These are phyloP conservation scores for Phrynocephalus versicolor DNA, from an alignment of 2,113 vertebrate species.

Conservation along the genomic window DNA sequence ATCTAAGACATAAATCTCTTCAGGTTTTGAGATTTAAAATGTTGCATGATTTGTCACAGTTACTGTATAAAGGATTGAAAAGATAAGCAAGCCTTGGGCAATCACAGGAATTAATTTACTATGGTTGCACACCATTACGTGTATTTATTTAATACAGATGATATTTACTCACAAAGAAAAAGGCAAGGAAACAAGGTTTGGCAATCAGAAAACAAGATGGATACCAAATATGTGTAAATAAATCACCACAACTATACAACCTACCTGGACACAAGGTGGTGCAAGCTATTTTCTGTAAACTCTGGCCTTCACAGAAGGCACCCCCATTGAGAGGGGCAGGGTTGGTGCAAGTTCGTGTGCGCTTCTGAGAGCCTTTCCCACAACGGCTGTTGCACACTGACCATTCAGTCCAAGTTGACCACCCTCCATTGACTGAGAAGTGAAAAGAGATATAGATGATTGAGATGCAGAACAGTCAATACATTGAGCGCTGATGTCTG, in stretches of 20 bases:
- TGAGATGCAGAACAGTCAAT: neutral
- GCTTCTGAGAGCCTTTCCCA: constrained; percentile 91
- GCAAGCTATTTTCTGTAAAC: constrained; percentile 90
- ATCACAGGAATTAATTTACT: constrained; percentile 14
- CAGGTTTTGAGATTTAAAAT: constrained; percentile 38
- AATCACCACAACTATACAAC: neutral
- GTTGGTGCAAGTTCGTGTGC: constrained; percentile 93
- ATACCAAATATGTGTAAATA: neutral
- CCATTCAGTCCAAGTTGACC: constrained; percentile 98
- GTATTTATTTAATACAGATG: constrained; percentile 19
- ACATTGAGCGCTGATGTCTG: neutral
- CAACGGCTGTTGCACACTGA: constrained; percentile 91
- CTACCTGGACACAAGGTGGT: constrained; percentile 91
- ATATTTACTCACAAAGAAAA: constrained; percentile 21
- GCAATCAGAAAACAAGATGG: neutral
- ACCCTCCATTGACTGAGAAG: constrained; percentile 89
- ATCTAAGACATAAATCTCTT: constrained; percentile 34
- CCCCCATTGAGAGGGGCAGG: constrained; percentile 93
- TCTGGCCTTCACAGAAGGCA: constrained; percentile 90
- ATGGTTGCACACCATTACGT: constrained; percentile 33
- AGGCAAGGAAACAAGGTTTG: neutral
- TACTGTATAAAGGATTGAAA: constrained; percentile 20
- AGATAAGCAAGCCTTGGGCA: neutral
- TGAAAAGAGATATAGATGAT: neutral
- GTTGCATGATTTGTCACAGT: constrained; percentile 42